Evolutionary conservation across 35 echinoderm and acorn worm genomes (phyloP).

Genomic region (Ophioderma brevispina): DNA sequence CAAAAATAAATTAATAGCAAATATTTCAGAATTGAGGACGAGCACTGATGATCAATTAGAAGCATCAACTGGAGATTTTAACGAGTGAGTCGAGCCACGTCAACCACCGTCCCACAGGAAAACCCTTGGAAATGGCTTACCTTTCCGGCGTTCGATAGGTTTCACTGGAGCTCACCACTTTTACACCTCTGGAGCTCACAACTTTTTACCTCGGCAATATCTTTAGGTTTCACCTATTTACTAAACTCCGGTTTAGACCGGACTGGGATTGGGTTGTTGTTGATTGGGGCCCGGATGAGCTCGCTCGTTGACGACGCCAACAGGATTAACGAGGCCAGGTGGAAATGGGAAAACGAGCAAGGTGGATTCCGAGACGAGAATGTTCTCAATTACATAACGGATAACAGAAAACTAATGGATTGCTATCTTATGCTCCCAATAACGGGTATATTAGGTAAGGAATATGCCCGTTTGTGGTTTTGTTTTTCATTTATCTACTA

Average conservation of each 20-base stretch:
- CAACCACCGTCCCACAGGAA: background rate
- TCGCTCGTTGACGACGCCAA: background rate
- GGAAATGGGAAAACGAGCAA: background rate
- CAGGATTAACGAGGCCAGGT: background rate
- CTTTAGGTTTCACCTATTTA: background rate
- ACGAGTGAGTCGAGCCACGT: background rate
- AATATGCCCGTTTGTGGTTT: too few relatives aligned
- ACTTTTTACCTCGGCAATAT: background rate
- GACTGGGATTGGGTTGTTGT: background rate
- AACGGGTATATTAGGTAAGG: background rate
- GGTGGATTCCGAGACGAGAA: background rate
- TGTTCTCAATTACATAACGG: background rate
- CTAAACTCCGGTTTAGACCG: background rate
- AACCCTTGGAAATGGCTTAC: background rate
- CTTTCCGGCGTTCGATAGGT: background rate
- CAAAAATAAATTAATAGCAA: background rate
- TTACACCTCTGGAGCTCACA: background rate
- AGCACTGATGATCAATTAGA: too few relatives aligned
- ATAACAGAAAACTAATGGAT: background rate
- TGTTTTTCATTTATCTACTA: too few relatives aligned
- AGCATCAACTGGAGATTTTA: too few relatives aligned
- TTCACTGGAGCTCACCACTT: too few relatives aligned
- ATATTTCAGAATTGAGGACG: background rate
- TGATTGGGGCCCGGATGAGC: background rate
- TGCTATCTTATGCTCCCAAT: background rate